Evolutionary conservation across 2,797 vertebrate genomes (phyloP).

Genomic region (Sebastes hubbsi): DNA sequence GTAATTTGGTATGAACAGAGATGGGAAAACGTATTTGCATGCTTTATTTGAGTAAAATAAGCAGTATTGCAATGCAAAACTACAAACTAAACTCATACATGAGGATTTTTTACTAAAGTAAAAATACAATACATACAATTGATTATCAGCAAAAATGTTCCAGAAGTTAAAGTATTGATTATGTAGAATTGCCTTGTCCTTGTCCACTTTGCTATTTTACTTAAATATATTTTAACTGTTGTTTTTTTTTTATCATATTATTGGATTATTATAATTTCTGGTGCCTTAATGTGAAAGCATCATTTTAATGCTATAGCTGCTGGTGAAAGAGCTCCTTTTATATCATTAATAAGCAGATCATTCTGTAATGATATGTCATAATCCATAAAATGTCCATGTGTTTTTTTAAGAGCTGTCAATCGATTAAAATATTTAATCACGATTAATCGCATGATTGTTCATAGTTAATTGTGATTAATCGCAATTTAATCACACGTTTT

Average conservation of each 20-base stretch:
- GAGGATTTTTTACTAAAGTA: not conserved
- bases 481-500: too few species aligned
- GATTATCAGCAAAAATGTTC: not conserved
- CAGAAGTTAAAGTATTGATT: not conserved
- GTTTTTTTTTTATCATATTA: not conserved
- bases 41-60: not conserved
- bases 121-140: not conserved
- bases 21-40: not conserved
- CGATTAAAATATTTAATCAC: too few species aligned
- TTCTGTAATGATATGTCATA: not conserved
- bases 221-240: not conserved
- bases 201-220: not conserved
- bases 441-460: too few species aligned
- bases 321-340: not conserved
- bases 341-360: not conserved
- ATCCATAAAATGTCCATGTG: not conserved
- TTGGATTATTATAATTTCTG: not conserved
- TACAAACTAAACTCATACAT: not conserved
- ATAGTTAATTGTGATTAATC: too few species aligned
- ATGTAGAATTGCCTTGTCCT: not conserved
- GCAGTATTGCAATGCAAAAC: not conserved
- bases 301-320: not conserved
- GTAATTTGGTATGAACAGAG: not conserved
- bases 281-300: not conserved
- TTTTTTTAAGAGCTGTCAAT: not conserved